A percentile compares a stretch with the other conserved stretches of the same genome.
phyloP scores from a whole-genome alignment of 2,113 vertebrate species.

The Sminthopsis crassicaudata region DNA sequence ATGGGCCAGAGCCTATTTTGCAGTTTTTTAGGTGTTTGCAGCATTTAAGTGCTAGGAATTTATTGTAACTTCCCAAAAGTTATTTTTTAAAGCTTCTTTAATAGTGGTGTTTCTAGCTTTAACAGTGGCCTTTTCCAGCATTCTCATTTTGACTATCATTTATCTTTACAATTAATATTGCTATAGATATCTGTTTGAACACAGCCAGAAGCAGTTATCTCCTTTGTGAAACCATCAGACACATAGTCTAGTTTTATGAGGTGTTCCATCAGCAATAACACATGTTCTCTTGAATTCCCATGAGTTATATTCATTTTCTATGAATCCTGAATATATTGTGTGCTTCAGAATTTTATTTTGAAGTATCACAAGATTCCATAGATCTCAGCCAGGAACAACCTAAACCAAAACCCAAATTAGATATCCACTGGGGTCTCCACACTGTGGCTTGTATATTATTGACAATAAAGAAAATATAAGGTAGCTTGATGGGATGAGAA shows the following conservation, averaged over 20 bases:
- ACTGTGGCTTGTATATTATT: background rate
- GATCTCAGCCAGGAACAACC: background rate
- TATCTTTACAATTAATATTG: conserved; percentile 10
- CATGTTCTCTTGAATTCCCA: conserved; percentile 27
- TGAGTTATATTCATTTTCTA: background rate
- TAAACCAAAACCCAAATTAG: background rate
- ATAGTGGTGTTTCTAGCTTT: background rate
- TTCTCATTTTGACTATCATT: background rate
- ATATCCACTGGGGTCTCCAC: background rate
- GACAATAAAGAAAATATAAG: background rate
- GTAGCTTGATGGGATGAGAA: background rate
- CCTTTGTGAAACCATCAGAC: background rate
- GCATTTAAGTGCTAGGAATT: background rate
- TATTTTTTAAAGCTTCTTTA: conserved; percentile 9
- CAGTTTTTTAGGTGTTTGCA: background rate
- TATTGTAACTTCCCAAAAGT: conserved; percentile 8
- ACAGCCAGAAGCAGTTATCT: background rate
- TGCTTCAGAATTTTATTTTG: background rate
- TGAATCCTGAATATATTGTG: background rate
- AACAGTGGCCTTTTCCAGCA: background rate
- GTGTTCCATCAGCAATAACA: background rate
- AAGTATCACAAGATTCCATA: background rate
- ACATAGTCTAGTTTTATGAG: conserved; percentile 1
- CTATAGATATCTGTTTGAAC: background rate
- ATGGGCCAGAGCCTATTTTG: background rate